Base-by-base conservation (phyloP, 2,113 vertebrate species). In the Dunckerocampus dactyliophorus region DNA sequence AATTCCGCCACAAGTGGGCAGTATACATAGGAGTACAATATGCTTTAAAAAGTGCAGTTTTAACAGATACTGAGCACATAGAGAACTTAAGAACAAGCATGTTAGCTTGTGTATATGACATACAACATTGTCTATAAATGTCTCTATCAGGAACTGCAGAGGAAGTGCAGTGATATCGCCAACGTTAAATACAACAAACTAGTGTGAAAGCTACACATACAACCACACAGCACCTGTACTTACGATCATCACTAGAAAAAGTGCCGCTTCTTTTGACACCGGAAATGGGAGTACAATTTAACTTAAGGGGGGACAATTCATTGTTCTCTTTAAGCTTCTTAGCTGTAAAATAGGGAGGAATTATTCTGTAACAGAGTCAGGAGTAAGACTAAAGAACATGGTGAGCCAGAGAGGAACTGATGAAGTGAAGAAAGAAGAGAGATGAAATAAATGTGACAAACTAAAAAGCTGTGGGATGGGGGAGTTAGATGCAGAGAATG, bases 241-340 rank as follows among this genome's bases (percentile, higher is more conserved):
- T 62, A 72, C 5, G 52, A 77, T 84, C 80, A 63, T 84, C 79
- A 76, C 67, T 86, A 71, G 47, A 53, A 62, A 76, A 70, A 83
- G 62, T 31, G 77, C 81, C 57, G 61, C 78, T 68, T 80, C 79
- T 70, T 73, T 59, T 82, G 80, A 80, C 76, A 73, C 69, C 59
- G 77, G 81, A 87, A 88, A 90, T 87, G 71, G 10, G 79, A 84
- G 86, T 86, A 77, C 89, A 87, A 90, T 89, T 88, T 90, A 87
- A 89, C 89, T 87, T 76, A n/a, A 9, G 22, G 50, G 75, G 82
- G 75, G 88, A 76, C 85, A 71, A 86, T 87, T 88, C 85, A 89
- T 91, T 92, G 88, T 91, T 89, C 85, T 77, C 84, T 84, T 69
- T 90, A 90, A 91, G 88, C 89, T 87, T 81, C 89, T 90, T 90